Evolutionary conservation across 2,888 invertebrate genomes (phyloP).

Genomic region (Cephus pygmeus): DNA sequence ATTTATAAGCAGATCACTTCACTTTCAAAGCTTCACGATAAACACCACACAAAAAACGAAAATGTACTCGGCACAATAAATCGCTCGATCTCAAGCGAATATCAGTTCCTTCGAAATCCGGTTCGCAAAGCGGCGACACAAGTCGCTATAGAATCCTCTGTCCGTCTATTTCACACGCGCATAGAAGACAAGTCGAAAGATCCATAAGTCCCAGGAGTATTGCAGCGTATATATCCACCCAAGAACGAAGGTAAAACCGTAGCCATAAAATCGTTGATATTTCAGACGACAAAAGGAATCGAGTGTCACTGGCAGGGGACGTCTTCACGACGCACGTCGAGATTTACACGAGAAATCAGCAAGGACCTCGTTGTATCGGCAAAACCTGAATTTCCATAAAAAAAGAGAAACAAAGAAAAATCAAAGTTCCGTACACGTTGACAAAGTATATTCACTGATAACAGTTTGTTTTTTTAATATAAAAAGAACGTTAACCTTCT

Average conservation of each 20-base stretch:
- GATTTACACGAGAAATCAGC: not conserved
- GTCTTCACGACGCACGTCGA: not conserved
- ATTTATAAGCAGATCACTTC: conserved; percentile 34
- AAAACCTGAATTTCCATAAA: not conserved
- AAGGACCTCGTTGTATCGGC: conserved; percentile 4
- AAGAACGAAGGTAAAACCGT: not conserved
- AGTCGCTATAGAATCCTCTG: not conserved
- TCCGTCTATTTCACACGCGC: not conserved
- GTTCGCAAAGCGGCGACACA: not conserved
- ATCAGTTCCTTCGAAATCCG: not conserved
- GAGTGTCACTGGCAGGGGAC: not conserved
- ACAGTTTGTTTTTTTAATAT: not conserved
- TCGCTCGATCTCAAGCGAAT: not conserved
- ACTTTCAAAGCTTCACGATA: conserved; percentile 23
- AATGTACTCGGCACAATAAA: not conserved
- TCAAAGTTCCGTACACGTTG: conserved; percentile 12
- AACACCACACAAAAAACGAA: conserved; percentile 38
- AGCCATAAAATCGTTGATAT: not conserved
- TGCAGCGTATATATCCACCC: not conserved
- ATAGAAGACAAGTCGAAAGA: not conserved
- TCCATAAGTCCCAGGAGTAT: not conserved
- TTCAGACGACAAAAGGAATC: not conserved
- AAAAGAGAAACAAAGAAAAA: conserved; percentile 2
- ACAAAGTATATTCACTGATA: not conserved
- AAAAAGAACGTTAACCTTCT: not conserved